Conservation (phyloP, 2,888 invertebrate genomes). For the Automeris io region DNA sequence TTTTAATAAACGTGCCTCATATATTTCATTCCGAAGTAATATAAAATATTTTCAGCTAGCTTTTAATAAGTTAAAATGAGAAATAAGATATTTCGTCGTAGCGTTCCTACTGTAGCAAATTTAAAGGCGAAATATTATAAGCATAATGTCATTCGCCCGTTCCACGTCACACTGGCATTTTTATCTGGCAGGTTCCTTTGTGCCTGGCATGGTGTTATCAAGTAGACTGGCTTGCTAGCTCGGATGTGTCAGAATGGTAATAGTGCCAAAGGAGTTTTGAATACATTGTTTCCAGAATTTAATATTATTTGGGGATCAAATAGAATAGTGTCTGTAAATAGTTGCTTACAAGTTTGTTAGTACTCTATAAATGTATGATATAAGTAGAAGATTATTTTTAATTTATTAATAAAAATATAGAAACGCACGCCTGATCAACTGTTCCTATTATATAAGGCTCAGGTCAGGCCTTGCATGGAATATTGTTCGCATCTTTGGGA, state of each 20-base stretch:
- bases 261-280: conserved; percentile 20
- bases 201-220: conserved; percentile 38
- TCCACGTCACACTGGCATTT: conserved; percentile 31
- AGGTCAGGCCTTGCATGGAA: too few species aligned
- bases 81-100: conserved; percentile 25
- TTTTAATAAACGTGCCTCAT: too few species aligned
- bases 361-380: too few species aligned
- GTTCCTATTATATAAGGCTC: too few species aligned
- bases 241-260: conserved; percentile 24
- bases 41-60: conserved; percentile 1
- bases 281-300: too few species aligned
- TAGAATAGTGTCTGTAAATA: too few species aligned
- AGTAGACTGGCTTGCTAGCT: conserved; percentile 22
- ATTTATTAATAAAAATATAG: too few species aligned
- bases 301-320: too few species aligned
- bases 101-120: conserved; percentile 30
- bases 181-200: conserved; percentile 34
- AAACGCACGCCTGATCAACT: too few species aligned
- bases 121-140: conserved; percentile 41
- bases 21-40: neutral
- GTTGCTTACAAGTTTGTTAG: too few species aligned
- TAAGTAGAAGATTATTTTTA: too few species aligned
- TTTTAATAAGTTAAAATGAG: conserved; percentile 30
- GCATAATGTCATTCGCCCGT: conserved; percentile 19
- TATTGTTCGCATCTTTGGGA: too few species aligned